Evolutionary conservation across 2,888 invertebrate species (phyloP).

Genomic region (Baronia brevicornis): DNA sequence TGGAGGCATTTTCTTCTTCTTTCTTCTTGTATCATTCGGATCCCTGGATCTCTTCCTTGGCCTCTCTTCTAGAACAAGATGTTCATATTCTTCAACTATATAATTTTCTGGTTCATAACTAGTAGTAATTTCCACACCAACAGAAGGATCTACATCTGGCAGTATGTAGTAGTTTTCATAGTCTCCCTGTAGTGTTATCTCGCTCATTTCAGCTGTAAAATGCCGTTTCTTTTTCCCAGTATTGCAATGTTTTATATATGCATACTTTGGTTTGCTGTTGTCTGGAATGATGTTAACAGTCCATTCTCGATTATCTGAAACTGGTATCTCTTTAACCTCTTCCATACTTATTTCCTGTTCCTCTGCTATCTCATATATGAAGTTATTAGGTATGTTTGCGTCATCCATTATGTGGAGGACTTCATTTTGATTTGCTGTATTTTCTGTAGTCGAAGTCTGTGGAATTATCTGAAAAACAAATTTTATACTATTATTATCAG

Average conservation of each 20-base stretch:
- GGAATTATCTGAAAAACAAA: constrained; percentile 54
- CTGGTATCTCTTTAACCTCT: constrained; percentile 56
- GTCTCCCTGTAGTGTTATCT: constrained; percentile 56
- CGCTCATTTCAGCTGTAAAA: constrained; percentile 61
- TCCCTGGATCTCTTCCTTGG: constrained; percentile 45
- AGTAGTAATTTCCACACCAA: constrained; percentile 60
- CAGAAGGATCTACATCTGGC: constrained; percentile 61
- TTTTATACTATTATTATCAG: too few relatives aligned
- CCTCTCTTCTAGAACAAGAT: constrained; percentile 50
- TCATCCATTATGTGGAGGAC: constrained; percentile 54
- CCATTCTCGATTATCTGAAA: constrained; percentile 48
- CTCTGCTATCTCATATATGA: constrained; percentile 67
- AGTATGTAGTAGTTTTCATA: constrained; percentile 67
- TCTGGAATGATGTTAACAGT: constrained; percentile 60
- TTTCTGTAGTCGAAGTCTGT: constrained; percentile 31
- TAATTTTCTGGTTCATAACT: constrained; percentile 63
- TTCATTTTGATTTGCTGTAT: constrained; percentile 27
- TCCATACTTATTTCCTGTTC: constrained; percentile 68
- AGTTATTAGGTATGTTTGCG: constrained; percentile 48
- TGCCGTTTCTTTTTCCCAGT: constrained; percentile 60
- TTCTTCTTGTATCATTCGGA: constrained; percentile 24
- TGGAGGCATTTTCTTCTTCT: constrained; percentile 34
- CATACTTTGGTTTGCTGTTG: constrained; percentile 53
- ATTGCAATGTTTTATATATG: constrained; percentile 61
- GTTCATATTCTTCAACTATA: constrained; percentile 57